Percentiles rank a stretch among this genome's conserved stretches.
phyloP scores from a whole-genome alignment of 2,113 vertebrate species.

The Pachycephala philippinensis region DNA sequence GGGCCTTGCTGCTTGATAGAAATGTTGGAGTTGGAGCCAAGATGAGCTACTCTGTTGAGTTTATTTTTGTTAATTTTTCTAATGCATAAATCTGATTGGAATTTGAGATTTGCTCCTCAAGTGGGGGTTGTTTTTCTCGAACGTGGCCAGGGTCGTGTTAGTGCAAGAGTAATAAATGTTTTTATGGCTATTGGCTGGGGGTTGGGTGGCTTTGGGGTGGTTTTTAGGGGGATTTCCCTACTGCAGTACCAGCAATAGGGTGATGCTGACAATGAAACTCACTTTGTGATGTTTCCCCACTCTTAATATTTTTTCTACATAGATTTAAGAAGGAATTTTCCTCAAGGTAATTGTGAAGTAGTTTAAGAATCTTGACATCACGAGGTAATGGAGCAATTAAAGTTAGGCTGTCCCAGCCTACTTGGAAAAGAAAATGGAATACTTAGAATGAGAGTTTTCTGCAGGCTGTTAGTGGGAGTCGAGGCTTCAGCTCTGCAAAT shows the following conservation, averaged over 20 bases:
- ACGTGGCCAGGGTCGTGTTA: accelerated
- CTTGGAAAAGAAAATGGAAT: neutral
- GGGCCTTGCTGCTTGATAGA: neutral
- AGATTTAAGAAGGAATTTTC: neutral
- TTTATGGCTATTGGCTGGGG: neutral
- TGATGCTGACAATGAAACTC: neutral
- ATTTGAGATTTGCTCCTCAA: neutral
- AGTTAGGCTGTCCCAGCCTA: neutral
- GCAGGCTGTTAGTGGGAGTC: neutral
- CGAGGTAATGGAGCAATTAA: neutral
- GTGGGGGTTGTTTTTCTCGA: neutral
- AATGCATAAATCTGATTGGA: neutral
- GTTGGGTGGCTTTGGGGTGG: neutral
- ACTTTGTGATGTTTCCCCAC: neutral
- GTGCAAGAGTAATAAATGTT: neutral
- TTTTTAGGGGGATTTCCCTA: neutral
- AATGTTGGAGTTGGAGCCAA: neutral
- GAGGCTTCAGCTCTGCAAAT: neutral
- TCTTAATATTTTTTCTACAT: neutral
- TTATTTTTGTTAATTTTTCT: neutral
- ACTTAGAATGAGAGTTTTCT: neutral
- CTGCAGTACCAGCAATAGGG: neutral
- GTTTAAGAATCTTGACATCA: neutral
- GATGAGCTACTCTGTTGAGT: neutral
- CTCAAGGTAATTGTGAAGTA: neutral